Conservation (phyloP, 2,113 vertebrate species). For the Sebastes fasciatus region DNA sequence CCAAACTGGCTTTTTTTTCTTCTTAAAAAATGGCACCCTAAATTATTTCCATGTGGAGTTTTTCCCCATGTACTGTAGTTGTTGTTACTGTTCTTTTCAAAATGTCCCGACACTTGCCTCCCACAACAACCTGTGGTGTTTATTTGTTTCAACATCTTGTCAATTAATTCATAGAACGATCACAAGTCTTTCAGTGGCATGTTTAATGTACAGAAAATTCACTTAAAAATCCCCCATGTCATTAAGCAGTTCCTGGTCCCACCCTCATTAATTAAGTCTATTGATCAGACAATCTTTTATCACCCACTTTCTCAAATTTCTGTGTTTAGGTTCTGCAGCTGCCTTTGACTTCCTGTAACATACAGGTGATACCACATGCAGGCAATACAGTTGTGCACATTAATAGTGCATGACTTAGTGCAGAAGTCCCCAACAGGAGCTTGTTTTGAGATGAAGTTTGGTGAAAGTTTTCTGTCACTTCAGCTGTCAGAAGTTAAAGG, state of each 20-base stretch:
- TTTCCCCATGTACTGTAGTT: slow-evolving; percentile 81
- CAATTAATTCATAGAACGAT: slow-evolving; percentile 32
- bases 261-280: slow-evolving; percentile 41
- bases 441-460: neutral
- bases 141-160: slow-evolving; percentile 31
- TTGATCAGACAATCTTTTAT: slow-evolving; percentile 77
- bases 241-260: slow-evolving; percentile 7
- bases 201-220: slow-evolving; percentile 61
- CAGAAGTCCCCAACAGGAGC: slow-evolving; percentile 6
- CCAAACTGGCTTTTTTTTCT: slow-evolving; percentile 32
- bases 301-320: slow-evolving; percentile 62
- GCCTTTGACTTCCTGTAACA: slow-evolving; percentile 72
- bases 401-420: neutral
- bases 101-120: slow-evolving; percentile 21
- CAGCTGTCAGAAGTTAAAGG: neutral
- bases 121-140: slow-evolving; percentile 27
- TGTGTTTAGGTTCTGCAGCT: slow-evolving; percentile 79
- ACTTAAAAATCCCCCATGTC: neutral
- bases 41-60: slow-evolving; percentile 53
- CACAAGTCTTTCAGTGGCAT: slow-evolving; percentile 39
- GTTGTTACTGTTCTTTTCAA: slow-evolving; percentile 52
- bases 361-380: slow-evolving; percentile 6
- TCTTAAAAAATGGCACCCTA: slow-evolving; percentile 47
- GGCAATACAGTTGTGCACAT: slow-evolving; percentile 24
- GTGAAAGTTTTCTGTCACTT: slow-evolving; percentile 20